phyloP scores from a whole-genome alignment of 2,888 invertebrate species.

The Catocala nupta region DNA sequence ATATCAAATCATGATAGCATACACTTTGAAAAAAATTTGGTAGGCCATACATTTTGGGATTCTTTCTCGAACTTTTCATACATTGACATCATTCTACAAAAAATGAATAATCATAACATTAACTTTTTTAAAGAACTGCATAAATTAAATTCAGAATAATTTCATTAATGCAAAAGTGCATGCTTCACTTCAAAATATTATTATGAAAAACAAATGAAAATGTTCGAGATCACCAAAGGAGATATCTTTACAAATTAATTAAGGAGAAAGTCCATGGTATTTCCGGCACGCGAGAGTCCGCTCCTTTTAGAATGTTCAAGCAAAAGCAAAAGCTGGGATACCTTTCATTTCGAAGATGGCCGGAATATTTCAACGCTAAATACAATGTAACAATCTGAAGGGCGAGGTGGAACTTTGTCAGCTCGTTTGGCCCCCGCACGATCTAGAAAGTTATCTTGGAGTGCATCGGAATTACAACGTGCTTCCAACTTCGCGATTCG shows the following conservation, averaged over 20 bases:
- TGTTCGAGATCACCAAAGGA: conserved; percentile 19
- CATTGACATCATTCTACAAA: no score
- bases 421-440: conserved; percentile 76
- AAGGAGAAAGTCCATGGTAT: conserved; percentile 42
- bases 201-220: conserved; percentile 18
- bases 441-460: conserved; percentile 79
- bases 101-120: no score
- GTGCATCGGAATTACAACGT: conserved; percentile 83
- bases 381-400: conserved; percentile 63
- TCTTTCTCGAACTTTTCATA: no score
- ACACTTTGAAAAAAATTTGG: no score
- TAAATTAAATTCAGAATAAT: no score
- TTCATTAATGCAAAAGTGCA: no score
- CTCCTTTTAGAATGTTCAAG: conserved; percentile 47
- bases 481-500: conserved; percentile 76
- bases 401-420: conserved; percentile 73
- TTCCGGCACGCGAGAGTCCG: conserved; percentile 44
- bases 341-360: conserved; percentile 61
- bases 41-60: no score
- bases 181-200: conserved; percentile 1
- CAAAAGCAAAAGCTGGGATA: conserved; percentile 53
- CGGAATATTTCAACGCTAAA: conserved; percentile 59
- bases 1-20: no score
- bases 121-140: no score
- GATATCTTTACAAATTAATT: conserved; percentile 48